Evolutionary conservation across 2,113 vertebrate species (phyloP).

Genomic region (Marmota monax): DNA sequence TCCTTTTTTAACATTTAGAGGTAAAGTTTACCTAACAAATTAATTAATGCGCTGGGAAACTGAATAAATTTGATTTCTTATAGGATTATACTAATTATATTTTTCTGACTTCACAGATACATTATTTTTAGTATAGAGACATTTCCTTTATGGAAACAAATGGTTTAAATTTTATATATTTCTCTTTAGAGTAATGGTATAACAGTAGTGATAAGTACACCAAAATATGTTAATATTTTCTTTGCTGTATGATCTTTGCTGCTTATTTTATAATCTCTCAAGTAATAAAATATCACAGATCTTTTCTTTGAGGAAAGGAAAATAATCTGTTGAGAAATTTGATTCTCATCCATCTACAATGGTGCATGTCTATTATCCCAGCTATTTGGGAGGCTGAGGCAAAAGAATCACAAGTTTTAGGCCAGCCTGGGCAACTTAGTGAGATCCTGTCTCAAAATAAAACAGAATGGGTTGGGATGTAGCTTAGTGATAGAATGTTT

Average conservation of each 20-base stretch:
- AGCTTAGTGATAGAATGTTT: no score
- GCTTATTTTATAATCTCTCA: conserved; percentile 31
- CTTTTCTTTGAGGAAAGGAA: conserved; percentile 37
- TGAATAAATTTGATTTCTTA: conserved; percentile 43
- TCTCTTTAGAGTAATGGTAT: conserved; percentile 4
- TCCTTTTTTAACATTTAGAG: conserved; percentile 24
- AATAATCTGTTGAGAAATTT: neutral
- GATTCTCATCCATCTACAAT: neutral
- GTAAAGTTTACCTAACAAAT: conserved; percentile 43
- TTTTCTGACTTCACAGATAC: conserved; percentile 10
- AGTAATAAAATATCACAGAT: neutral
- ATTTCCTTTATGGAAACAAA: conserved; percentile 1
- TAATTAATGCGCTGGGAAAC: neutral
- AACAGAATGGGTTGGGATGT: no score
- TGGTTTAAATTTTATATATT: conserved; percentile 38
- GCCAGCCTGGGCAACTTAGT: neutral
- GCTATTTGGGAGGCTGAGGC: neutral
- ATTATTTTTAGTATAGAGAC: conserved; percentile 40
- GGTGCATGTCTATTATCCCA: neutral
- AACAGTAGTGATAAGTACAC: neutral
- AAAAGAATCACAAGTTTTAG: neutral
- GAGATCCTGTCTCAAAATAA: neutral
- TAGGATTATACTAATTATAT: neutral
- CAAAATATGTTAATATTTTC: conserved; percentile 40
- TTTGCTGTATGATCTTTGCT: neutral